These are phyloP conservation scores for Xestia xanthographa DNA, from an alignment of 2,888 invertebrate species.

Conservation along the genomic window DNA sequence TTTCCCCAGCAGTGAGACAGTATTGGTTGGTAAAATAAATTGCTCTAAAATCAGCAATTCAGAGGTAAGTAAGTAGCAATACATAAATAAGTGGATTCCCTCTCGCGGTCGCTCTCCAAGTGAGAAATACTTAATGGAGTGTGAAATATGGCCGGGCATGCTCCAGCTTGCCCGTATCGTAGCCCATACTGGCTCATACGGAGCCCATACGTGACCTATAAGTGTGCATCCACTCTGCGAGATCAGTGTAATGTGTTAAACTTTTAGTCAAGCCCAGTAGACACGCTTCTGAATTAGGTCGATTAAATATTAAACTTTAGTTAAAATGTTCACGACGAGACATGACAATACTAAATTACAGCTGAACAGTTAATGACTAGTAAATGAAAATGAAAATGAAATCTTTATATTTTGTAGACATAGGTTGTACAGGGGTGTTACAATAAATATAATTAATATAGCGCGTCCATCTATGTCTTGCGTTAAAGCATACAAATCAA, in stretches of 20 bases:
- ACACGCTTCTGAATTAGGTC: slow-evolving; percentile 1
- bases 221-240: slow-evolving; percentile 19
- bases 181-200: background rate
- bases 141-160: slow-evolving; percentile 29
- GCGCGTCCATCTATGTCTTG: too few relatives aligned
- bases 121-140: slow-evolving; percentile 51
- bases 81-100: slow-evolving; percentile 14
- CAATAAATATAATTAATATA: too few relatives aligned
- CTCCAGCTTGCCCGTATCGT: slow-evolving; percentile 1
- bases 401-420: too few relatives aligned
- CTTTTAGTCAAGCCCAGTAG: slow-evolving; percentile 5
- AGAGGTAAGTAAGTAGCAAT: slow-evolving; percentile 24
- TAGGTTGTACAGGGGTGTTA: too few relatives aligned
- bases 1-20: background rate
- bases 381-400: too few relatives aligned
- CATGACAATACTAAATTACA: background rate
- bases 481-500: too few relatives aligned
- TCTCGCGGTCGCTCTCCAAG: slow-evolving; percentile 2
- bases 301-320: slow-evolving; percentile 6
- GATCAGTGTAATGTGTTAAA: slow-evolving; percentile 6
- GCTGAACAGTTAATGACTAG: too few relatives aligned
- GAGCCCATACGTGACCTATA: background rate
- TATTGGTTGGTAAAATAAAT: background rate
- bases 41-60: slow-evolving; percentile 1
- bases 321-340: background rate